phyloP scores from a whole-genome alignment of 1,140 invertebrate genomes.

The Helicoverpa zea region DNA sequence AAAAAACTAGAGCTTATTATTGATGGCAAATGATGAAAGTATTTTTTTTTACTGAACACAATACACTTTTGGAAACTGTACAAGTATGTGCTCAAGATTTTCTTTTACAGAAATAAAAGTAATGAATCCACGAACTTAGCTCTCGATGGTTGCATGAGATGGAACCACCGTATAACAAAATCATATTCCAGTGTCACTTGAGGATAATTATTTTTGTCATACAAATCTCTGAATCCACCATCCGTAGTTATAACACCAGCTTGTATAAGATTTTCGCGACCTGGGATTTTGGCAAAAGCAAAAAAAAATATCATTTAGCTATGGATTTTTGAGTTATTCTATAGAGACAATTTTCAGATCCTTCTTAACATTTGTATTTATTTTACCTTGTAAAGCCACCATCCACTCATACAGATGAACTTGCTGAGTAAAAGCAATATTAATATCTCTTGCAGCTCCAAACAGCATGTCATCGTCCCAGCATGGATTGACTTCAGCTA shows the following conservation, averaged over 20 bases:
- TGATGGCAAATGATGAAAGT: too few relatives aligned
- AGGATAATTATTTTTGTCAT: constrained; percentile 61
- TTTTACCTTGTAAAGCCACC: constrained; percentile 86
- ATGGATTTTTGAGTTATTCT: too few relatives aligned
- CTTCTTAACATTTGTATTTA: not conserved
- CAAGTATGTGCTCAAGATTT: too few relatives aligned
- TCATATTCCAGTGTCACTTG: constrained; percentile 66
- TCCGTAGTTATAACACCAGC: constrained; percentile 59
- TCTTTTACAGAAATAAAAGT: not conserved
- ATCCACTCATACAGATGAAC: constrained; percentile 89
- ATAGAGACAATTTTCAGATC: not conserved
- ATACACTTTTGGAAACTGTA: too few relatives aligned
- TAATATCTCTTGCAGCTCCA: constrained; percentile 89
- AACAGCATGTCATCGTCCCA: constrained; percentile 89
- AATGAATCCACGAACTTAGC: constrained; percentile 60
- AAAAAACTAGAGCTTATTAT: too few relatives aligned
- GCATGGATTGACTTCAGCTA: constrained; percentile 88
- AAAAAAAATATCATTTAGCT: too few relatives aligned
- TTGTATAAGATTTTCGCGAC: constrained; percentile 63
- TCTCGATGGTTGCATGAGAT: constrained; percentile 62
- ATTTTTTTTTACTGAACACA: too few relatives aligned
- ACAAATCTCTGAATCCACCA: constrained; percentile 65
- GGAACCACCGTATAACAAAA: constrained; percentile 62
- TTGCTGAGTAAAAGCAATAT: constrained; percentile 87
- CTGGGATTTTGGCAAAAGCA: constrained; percentile 51